phyloP scores from a whole-genome alignment of 64 coral and sea anemone species.

The Montipora cactus region DNA sequence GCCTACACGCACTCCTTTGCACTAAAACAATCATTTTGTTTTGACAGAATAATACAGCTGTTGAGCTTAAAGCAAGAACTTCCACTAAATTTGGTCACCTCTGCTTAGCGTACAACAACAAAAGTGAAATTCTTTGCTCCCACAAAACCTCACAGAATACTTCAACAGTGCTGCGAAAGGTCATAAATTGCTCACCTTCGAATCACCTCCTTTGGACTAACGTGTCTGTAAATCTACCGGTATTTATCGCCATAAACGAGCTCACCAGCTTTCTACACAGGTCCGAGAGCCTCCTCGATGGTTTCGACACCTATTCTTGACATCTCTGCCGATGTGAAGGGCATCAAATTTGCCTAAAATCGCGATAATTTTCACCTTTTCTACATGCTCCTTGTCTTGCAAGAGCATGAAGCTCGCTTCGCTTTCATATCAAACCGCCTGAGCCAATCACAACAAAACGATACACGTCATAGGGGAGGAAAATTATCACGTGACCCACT shows the following conservation, averaged over 20 bases:
- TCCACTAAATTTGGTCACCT: neutral
- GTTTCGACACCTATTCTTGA: constrained; percentile 31
- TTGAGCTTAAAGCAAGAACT: neutral
- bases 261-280: constrained; percentile 14
- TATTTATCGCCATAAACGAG: constrained; percentile 48
- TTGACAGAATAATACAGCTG: neutral
- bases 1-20: neutral
- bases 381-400: constrained; percentile 21
- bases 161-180: constrained; percentile 36
- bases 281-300: neutral
- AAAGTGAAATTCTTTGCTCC: constrained; percentile 4
- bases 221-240: constrained; percentile 29
- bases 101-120: neutral
- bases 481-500: constrained; percentile 42
- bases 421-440: constrained; percentile 42
- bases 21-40: constrained; percentile 9
- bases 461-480: constrained; percentile 22
- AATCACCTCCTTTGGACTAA: constrained; percentile 46
- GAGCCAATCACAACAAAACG: constrained; percentile 56
- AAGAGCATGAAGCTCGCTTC: constrained; percentile 26
- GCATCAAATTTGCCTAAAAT: constrained; percentile 28
- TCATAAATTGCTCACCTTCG: constrained; percentile 45
- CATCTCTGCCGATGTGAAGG: constrained; percentile 8
- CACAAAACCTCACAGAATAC: constrained; percentile 3
- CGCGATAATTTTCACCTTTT: constrained; percentile 6